Evolutionary conservation across 2,113 vertebrate species (phyloP).

Genomic region (Aptenodytes patagonicus): DNA sequence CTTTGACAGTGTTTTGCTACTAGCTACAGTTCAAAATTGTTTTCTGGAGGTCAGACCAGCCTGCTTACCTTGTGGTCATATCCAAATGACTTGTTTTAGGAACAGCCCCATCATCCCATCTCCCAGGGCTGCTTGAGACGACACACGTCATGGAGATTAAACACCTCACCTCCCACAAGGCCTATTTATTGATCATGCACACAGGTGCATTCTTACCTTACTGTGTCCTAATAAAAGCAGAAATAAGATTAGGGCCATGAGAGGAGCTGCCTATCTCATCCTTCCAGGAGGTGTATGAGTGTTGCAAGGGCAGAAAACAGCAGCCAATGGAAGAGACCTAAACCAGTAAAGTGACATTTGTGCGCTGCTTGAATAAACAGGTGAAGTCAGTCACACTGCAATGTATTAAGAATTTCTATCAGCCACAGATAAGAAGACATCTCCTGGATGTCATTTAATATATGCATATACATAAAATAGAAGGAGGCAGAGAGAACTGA

Average conservation of each 20-base stretch:
- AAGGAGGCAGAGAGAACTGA: neutral
- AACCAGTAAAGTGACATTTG: neutral
- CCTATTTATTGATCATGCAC: neutral
- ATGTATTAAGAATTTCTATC: neutral
- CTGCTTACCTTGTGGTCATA: conserved; percentile 11
- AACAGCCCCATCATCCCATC: neutral
- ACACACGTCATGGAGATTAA: neutral
- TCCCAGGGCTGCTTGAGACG: neutral
- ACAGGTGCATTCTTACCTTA: neutral
- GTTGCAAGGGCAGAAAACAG: neutral
- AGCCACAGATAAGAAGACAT: neutral
- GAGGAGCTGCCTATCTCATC: neutral
- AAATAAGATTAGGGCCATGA: neutral
- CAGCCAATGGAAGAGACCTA: neutral
- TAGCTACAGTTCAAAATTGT: conserved; percentile 45
- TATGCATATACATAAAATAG: neutral
- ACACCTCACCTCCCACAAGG: neutral
- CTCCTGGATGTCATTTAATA: neutral
- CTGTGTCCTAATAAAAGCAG: neutral
- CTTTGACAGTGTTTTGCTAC: conserved; percentile 33
- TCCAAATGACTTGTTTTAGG: neutral
- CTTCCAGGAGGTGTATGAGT: neutral
- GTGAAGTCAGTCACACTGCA: neutral
- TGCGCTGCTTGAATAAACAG: neutral
- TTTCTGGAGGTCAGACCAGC: neutral